These are phyloP conservation scores for Strigops habroptila DNA, from an alignment of 2,113 vertebrate species.

Conservation along the genomic window DNA sequence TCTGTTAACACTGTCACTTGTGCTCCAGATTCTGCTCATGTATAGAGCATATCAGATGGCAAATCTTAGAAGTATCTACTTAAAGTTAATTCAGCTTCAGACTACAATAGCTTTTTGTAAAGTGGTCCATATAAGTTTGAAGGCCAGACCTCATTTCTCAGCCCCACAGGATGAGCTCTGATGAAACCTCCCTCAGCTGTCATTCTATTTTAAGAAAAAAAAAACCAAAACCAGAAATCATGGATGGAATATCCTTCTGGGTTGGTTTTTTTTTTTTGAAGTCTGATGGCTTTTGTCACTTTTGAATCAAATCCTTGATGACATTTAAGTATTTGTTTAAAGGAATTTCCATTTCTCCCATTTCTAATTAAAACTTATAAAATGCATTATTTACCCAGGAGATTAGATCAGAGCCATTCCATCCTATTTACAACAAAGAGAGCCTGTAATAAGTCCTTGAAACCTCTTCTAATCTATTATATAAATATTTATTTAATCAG, in stretches of 20 bases:
- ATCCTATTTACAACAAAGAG: conserved; percentile 29
- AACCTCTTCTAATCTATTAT: conserved; percentile 9
- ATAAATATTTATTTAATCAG: conserved; percentile 42
- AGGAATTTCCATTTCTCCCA: neutral
- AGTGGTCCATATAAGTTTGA: neutral
- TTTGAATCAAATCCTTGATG: neutral
- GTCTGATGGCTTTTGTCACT: neutral
- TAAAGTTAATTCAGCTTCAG: neutral
- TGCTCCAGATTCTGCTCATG: neutral
- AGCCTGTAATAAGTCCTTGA: conserved; percentile 35
- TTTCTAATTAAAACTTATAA: conserved; percentile 51
- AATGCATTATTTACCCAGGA: conserved; percentile 29
- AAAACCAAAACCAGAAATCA: neutral
- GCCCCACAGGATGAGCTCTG: neutral
- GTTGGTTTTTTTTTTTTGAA: neutral
- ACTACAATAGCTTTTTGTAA: neutral
- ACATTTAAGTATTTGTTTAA: conserved; percentile 7
- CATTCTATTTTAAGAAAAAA: neutral
- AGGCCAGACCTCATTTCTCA: neutral
- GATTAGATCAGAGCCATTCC: conserved; percentile 42
- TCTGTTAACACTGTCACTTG: neutral
- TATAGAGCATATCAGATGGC: neutral
- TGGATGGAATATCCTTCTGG: neutral
- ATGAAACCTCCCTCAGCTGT: neutral
- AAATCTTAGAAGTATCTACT: neutral